These are phyloP conservation scores for Echinarachnius parma DNA, from an alignment of 53 echinoderm and acorn worm genomes.

Conservation along the genomic window DNA sequence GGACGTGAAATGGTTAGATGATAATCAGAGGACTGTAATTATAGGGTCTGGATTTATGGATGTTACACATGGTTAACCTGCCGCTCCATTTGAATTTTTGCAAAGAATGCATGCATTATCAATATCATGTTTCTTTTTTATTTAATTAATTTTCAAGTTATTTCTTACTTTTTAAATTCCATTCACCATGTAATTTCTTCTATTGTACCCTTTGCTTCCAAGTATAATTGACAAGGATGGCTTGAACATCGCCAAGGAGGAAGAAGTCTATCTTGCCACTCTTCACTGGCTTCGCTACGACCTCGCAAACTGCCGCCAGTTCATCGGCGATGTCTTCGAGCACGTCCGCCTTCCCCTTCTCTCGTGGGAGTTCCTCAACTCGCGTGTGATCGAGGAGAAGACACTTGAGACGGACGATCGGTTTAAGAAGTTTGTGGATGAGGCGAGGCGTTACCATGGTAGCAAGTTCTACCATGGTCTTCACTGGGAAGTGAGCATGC, in stretches of 20 bases:
- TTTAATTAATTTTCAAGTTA: too few relatives aligned
- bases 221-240: constrained; percentile 80
- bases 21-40: too few relatives aligned
- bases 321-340: constrained; percentile 79
- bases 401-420: constrained; percentile 58
- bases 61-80: too few relatives aligned
- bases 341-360: constrained; percentile 86
- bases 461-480: constrained; percentile 91
- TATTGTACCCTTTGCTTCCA: too few relatives aligned
- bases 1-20: too few relatives aligned
- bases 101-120: too few relatives aligned
- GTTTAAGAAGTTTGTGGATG: constrained; percentile 77
- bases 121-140: too few relatives aligned
- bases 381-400: constrained; percentile 71
- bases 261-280: constrained; percentile 78
- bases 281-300: constrained; percentile 76
- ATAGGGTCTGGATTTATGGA: too few relatives aligned
- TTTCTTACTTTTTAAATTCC: too few relatives aligned
- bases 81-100: too few relatives aligned
- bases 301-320: constrained; percentile 27
- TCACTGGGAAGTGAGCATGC: constrained; percentile 93
- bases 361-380: constrained; percentile 94
- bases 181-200: too few relatives aligned
- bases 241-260: constrained; percentile 82
- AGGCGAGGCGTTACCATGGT: constrained; percentile 87